Conservation (phyloP, 2,113 vertebrate species). For the Paraplagusia blochii region DNA sequence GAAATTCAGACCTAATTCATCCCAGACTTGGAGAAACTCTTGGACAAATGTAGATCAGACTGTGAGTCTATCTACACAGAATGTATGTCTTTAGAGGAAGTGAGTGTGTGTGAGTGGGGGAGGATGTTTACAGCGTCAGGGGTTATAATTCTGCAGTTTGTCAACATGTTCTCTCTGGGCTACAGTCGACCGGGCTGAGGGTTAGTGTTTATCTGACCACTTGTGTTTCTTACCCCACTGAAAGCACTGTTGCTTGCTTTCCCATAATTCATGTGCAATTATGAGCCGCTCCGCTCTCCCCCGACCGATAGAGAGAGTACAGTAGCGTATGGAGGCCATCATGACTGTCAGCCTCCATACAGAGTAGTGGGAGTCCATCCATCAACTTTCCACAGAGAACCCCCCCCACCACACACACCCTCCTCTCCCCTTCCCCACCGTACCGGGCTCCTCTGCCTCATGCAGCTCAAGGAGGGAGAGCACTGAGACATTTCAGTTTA, state of each 20-base stretch:
- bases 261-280: background rate
- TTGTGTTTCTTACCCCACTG: background rate
- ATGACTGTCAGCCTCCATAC: background rate
- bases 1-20: no score
- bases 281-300: background rate
- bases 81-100: background rate
- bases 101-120: background rate
- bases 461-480: slow-evolving; percentile 49
- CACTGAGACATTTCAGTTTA: slow-evolving; percentile 69
- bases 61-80: background rate
- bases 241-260: background rate
- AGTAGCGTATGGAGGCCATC: slow-evolving; percentile 19
- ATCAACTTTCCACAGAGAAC: slow-evolving; percentile 19
- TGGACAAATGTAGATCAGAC: slow-evolving; percentile 1
- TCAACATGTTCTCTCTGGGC: background rate
- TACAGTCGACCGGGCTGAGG: background rate
- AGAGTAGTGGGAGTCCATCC: slow-evolving; percentile 21
- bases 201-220: background rate
- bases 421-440: slow-evolving; percentile 12
- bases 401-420: slow-evolving; percentile 7
- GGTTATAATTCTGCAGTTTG: background rate
- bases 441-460: slow-evolving; percentile 33
- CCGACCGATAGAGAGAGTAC: slow-evolving; percentile 5
- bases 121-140: background rate
- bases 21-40: background rate